Conservation (phyloP, 1,140 invertebrate genomes). For the Drosophila orosa region DNA sequence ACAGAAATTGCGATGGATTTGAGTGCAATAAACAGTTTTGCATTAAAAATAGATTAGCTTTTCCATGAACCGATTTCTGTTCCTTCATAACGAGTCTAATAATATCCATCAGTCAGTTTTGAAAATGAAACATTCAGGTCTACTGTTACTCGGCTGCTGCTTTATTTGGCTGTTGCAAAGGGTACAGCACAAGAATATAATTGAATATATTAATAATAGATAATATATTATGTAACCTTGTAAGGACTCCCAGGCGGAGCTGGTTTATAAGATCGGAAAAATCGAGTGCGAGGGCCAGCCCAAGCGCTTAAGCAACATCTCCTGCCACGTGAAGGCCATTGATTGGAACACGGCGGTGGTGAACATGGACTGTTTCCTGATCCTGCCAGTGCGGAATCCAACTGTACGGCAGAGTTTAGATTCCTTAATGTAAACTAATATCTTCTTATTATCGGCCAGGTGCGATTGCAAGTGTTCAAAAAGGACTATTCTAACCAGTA, state of each 20-base stretch:
- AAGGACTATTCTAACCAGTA: slow-evolving; percentile 43
- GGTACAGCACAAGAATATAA: neutral
- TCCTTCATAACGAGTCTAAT: neutral
- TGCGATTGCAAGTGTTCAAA: slow-evolving; percentile 16
- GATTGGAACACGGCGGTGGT: slow-evolving; percentile 32
- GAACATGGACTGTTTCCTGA: slow-evolving; percentile 35
- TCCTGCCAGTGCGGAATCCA: slow-evolving; percentile 8
- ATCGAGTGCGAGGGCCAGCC: slow-evolving; percentile 21
- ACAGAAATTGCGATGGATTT: too few relatives aligned
- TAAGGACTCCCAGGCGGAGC: neutral
- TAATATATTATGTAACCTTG: neutral
- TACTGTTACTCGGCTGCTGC: neutral
- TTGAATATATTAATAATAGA: neutral
- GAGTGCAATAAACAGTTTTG: neutral
- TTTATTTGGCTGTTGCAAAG: neutral
- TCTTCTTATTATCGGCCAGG: neutral
- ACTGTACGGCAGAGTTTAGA: neutral
- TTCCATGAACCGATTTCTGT: neutral
- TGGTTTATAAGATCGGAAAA: slow-evolving; percentile 35
- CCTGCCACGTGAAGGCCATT: slow-evolving; percentile 19
- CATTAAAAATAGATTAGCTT: neutral
- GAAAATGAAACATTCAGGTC: neutral
- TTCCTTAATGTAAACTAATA: neutral
- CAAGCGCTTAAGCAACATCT: slow-evolving; percentile 2
- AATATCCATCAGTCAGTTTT: neutral